A percentile compares a stretch with the other conserved stretches of the same genome.
Conservation (phyloP, 2,888 invertebrate species). For the Lamellibrachia columna region DNA sequence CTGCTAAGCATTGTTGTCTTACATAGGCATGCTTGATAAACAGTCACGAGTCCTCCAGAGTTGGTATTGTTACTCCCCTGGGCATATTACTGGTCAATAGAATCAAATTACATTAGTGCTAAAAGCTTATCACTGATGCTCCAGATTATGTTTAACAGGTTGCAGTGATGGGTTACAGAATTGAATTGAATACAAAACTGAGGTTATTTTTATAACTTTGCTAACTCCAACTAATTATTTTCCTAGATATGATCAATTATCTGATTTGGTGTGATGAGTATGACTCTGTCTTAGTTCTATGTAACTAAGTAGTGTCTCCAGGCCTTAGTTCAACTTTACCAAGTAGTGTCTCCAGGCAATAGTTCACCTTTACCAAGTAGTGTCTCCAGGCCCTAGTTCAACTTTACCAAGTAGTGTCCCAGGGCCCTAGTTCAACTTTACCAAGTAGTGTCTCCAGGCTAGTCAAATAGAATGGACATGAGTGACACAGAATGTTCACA, state of each 20-base stretch:
- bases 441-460: too few species aligned
- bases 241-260: background rate
- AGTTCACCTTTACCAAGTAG: too few species aligned
- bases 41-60: background rate
- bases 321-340: too few species aligned
- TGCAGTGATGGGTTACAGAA: background rate
- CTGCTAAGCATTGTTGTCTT: background rate
- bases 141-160: background rate
- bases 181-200: background rate
- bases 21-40: background rate
- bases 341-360: too few species aligned
- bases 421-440: too few species aligned
- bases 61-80: background rate
- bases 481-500: too few species aligned
- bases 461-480: too few species aligned
- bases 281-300: background rate
- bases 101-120: background rate
- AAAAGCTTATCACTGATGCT: background rate
- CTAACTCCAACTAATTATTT: background rate
- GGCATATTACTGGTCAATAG: background rate
- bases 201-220: background rate
- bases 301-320: background rate
- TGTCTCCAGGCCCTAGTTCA: too few species aligned
- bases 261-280: background rate
- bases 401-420: too few species aligned